These are phyloP conservation scores for Micropoecilia bifurca DNA, from an alignment of 2,797 vertebrate species.

Conservation along the genomic window DNA sequence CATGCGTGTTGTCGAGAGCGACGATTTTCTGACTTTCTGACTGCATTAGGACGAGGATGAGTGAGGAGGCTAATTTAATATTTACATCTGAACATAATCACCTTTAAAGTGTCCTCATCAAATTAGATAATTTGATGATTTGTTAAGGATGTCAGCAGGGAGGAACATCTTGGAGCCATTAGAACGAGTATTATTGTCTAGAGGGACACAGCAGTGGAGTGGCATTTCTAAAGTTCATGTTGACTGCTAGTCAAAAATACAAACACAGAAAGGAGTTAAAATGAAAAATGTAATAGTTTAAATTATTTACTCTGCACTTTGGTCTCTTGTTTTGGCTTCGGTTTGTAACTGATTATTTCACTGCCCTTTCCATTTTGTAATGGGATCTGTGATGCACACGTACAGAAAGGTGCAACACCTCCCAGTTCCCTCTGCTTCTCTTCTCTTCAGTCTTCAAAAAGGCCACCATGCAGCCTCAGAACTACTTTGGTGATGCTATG, in stretches of 20 bases:
- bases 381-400: not conserved
- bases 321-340: not conserved
- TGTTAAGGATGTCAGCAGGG: not conserved
- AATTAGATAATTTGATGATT: slow-evolving; percentile 4
- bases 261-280: not conserved
- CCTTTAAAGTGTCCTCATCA: not conserved
- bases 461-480: not conserved
- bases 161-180: not conserved
- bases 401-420: not conserved
- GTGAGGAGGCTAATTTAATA: not conserved
- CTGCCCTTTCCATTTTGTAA: not conserved
- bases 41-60: not conserved
- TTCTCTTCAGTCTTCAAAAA: not conserved
- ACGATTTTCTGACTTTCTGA: not conserved
- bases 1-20: not conserved
- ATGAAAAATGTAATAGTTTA: not conserved
- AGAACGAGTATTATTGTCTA: not conserved
- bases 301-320: not conserved
- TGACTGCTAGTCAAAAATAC: not conserved
- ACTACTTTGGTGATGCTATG: not conserved
- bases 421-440: not conserved
- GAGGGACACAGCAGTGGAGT: not conserved
- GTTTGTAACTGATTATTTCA: not conserved
- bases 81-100: not conserved
- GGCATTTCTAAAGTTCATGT: not conserved